Conservation (phyloP, 2,888 invertebrate species). For the Sesia apiformis region DNA sequence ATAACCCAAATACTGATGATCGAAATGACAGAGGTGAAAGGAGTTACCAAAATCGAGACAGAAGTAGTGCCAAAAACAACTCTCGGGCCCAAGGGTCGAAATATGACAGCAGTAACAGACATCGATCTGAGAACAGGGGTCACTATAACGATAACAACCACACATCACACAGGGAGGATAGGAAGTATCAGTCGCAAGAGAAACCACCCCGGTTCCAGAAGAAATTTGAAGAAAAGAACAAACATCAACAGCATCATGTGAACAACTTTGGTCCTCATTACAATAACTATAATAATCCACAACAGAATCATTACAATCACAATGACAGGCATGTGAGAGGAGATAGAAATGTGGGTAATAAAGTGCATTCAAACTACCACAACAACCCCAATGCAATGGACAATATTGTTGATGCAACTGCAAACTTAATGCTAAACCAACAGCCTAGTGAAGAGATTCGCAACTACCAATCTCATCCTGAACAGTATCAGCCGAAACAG, state of each 20-base stretch:
- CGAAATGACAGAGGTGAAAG: conserved; percentile 41
- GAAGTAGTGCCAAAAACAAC: conserved; percentile 42
- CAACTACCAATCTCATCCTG: conserved; percentile 35
- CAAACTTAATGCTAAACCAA: conserved; percentile 40
- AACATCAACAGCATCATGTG: conserved; percentile 47
- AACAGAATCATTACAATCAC: conserved; percentile 38
- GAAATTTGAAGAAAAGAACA: conserved; percentile 65
- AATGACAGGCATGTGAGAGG: conserved; percentile 25
- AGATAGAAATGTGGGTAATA: conserved; percentile 39
- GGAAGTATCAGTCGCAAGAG: conserved; percentile 61
- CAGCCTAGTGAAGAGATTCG: conserved; percentile 28
- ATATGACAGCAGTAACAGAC: conserved; percentile 40
- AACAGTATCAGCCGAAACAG: conserved; percentile 32
- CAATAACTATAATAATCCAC: conserved; percentile 35
- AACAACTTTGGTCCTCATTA: conserved; percentile 20
- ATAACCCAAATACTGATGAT: conserved; percentile 30
- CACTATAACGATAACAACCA: conserved; percentile 50
- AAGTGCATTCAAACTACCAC: conserved; percentile 34
- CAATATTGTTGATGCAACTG: conserved; percentile 45
- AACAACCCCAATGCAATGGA: conserved; percentile 41
- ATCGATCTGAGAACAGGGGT: conserved; percentile 44
- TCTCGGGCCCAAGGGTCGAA: conserved; percentile 42
- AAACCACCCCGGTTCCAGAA: conserved; percentile 78
- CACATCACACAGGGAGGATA: conserved; percentile 43
- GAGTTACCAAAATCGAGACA: conserved; percentile 34